Percentiles rank a stretch among this genome's conserved stretches.
Conservation (phyloP, 2,888 invertebrate genomes). For the Elegia similella region DNA sequence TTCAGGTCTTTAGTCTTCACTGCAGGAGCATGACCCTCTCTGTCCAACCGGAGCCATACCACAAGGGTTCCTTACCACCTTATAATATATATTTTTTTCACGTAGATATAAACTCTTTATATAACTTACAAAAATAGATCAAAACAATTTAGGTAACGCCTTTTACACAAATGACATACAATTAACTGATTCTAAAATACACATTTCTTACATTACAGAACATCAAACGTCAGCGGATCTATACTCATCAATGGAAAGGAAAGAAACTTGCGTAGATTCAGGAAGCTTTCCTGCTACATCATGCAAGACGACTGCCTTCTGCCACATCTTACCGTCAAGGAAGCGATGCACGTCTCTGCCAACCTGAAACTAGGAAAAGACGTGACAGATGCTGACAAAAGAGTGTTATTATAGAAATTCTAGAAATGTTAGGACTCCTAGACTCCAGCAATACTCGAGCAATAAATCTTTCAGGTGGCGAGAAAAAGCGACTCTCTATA, state of each 20-base stretch:
- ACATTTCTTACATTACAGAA: slow-evolving; percentile 76
- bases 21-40: too few species aligned
- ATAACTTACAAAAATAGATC: slow-evolving; percentile 10
- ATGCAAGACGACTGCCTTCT: slow-evolving; percentile 97
- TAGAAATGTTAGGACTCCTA: slow-evolving; percentile 90
- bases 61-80: too few species aligned
- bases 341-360: slow-evolving; percentile 96
- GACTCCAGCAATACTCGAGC: slow-evolving; percentile 91
- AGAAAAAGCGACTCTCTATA: slow-evolving; percentile 94
- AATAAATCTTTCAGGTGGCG: slow-evolving; percentile 92
- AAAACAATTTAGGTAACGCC: slow-evolving; percentile 22
- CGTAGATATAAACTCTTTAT: background rate
- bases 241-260: slow-evolving; percentile 94
- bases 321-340: slow-evolving; percentile 94
- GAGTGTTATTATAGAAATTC: slow-evolving; percentile 91
- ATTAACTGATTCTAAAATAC: slow-evolving; percentile 13
- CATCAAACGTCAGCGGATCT: slow-evolving; percentile 91
- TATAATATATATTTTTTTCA: too few species aligned
- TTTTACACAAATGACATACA: too few species aligned
- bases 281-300: slow-evolving; percentile 97
- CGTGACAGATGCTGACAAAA: slow-evolving; percentile 86
- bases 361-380: slow-evolving; percentile 94
- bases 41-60: too few species aligned
- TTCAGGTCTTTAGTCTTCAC: too few species aligned
- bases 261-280: slow-evolving; percentile 91